phyloP scores from a whole-genome alignment of 2,113 vertebrate genomes.

The Rhinopomastus cyanomelas region DNA sequence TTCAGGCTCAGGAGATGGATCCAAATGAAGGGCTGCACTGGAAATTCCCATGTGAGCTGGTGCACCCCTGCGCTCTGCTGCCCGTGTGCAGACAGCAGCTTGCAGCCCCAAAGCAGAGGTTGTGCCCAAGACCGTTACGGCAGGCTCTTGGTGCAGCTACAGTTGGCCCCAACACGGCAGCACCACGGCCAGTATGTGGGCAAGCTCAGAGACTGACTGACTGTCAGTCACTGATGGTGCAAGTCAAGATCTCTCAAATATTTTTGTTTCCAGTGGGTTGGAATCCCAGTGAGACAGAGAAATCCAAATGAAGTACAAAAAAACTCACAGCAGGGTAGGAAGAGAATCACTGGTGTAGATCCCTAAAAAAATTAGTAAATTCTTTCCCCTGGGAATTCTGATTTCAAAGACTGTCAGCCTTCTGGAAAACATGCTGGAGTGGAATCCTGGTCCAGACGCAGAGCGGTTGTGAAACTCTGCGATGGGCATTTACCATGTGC shows the following conservation, averaged over 20 bases:
- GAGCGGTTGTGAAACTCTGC: background rate
- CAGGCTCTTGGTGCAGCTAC: background rate
- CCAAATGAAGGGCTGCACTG: background rate
- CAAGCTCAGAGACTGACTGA: background rate
- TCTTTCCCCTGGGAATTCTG: background rate
- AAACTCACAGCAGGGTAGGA: background rate
- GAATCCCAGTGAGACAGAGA: background rate
- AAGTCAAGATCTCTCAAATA: background rate
- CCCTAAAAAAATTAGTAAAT: background rate
- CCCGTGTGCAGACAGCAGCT: background rate
- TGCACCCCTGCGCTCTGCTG: background rate
- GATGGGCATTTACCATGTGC: background rate
- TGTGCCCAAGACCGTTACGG: fast-evolving
- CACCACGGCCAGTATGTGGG: fast-evolving
- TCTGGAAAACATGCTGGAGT: background rate
- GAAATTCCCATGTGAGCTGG: fast-evolving
- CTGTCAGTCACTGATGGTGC: background rate
- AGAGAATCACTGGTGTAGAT: background rate
- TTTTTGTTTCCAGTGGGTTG: background rate
- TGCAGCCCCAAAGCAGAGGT: background rate
- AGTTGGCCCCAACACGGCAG: background rate
- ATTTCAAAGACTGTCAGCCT: background rate
- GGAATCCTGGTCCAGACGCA: background rate
- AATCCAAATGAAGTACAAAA: background rate
- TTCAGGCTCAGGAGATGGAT: fast-evolving